Evolutionary conservation across 2,888 invertebrate genomes (phyloP), one percentile per base, ranked within the genome.

Genomic region (Eugnorisma glareosa): DNA sequence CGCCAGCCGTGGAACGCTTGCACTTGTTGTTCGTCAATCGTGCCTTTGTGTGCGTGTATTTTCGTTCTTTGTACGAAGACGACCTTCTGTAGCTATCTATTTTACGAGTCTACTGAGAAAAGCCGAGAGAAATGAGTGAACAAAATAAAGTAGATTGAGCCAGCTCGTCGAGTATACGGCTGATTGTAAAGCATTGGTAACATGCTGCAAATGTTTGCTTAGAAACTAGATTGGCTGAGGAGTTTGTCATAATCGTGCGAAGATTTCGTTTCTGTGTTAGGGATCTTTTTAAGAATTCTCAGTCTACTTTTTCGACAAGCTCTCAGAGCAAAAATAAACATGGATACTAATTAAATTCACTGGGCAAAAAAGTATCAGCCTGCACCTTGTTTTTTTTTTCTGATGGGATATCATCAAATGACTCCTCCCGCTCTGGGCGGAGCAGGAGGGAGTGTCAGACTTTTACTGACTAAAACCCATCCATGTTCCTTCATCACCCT

Each of bases 141-240:
- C 66, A 61, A 72, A 87, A 75, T 85, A 81, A 77, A 87, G 61
- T 77, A 81, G 73, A 85, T 77, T 84, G 77, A 28, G 57, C 54
- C 18, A 21, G 61, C 43, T 61, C 67, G 63, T 37, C 37, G 40
- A 40, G 64, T 51, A 48, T 67, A 48, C 71, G 18, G 43, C 40
- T 84, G 85, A 85, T 85, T 76, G 81, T 74, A 66, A 86, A 71
- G 63, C 61, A 63, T 83, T 70, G 31, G 79, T 61, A 66, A 67
- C 63, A 68, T 24, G 24, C 35, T 54, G 43, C 13, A 59, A 73
- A 70, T 54, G 37, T 59, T 82, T 77, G 54, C 57, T 71, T 76
- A 76, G 10, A 21, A 45, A 66, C 5, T 31, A 66, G 64, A 71
- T 76, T 61, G 54, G 6, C 21, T 61, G 35, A 18, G n/a, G 24